Conservation (phyloP, 1,140 invertebrate genomes). For the Harlomillsia oculata region DNA sequence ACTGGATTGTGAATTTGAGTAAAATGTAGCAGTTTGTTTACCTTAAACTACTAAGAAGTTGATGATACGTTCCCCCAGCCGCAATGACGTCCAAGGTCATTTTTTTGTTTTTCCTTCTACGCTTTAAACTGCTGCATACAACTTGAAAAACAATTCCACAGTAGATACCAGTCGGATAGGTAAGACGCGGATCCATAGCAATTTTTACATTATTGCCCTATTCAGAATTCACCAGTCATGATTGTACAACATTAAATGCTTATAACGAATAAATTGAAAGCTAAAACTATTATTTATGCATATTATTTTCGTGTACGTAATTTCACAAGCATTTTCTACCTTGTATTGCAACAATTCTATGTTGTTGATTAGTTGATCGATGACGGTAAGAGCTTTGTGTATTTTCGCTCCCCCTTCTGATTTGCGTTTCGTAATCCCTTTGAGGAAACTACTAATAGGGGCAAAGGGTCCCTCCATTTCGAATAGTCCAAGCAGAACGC, state of each 20-base stretch:
- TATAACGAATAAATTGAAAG: no score
- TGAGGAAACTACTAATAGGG: constrained; percentile 50
- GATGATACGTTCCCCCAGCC: constrained; percentile 54
- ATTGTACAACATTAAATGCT: no score
- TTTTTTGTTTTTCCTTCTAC: constrained; percentile 49
- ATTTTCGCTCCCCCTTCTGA: constrained; percentile 54
- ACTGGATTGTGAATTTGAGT: background rate
- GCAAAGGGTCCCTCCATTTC: constrained; percentile 57
- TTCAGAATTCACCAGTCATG: background rate
- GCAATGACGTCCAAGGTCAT: constrained; percentile 51
- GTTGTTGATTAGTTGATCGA: constrained; percentile 59
- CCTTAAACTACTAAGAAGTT: constrained; percentile 41
- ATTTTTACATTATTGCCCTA: constrained; percentile 53
- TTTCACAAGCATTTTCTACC: no score
- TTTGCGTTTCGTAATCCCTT: constrained; percentile 50
- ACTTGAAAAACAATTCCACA: constrained; percentile 64
- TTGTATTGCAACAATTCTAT: constrained; percentile 62
- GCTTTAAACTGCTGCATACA: constrained; percentile 51
- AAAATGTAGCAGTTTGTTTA: constrained; percentile 16
- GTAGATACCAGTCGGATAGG: constrained; percentile 55
- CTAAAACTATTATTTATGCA: background rate
- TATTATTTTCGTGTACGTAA: background rate
- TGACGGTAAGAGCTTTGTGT: constrained; percentile 58
- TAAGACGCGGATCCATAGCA: constrained; percentile 54
- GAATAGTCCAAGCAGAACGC: constrained; percentile 58